Base-by-base conservation (phyloP, 35 echinoderm and acorn worm genomes). In the Acanthaster planci region DNA sequence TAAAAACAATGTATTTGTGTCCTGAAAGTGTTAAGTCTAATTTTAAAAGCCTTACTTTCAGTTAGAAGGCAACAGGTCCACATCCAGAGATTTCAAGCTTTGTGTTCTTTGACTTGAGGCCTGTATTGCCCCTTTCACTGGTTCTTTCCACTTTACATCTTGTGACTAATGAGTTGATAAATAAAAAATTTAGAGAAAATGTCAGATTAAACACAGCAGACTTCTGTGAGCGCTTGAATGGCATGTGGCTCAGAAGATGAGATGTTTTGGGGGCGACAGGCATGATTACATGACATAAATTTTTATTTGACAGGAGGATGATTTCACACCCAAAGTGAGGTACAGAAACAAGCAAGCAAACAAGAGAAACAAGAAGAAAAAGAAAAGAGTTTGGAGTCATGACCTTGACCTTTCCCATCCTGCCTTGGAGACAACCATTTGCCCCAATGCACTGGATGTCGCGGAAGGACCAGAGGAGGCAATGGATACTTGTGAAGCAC, bases 331-430 rank as follows among this genome's bases (percentile, higher is more conserved):
- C 23, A 83, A 57, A 83, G 56, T 60, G 5, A 83, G 37, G 22
- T 30, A 40, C 14, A 0, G 56, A 14, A 32, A 57, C 35, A 83
- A 83, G 35, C n/a, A 82, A 52, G 21, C 37, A 36, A 64, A 64
- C 34, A 83, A 83, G 81, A 83, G 59, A 30, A n/a, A 80, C 39
- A 39, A 80, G 34, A 57, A 59, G 30, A 83, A 83, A 16, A 83
- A 59, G 56, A 57, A 59, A 39, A 12, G 38, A 42, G 39, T 51
- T 42, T 39, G 42, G 37, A 22, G 12, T 52, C 18, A 81, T 5
- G 51, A 32, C 79, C 6, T 32, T 44, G 30, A 9, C 29, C 79
- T 26, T 32, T 32, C 39, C 27, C 40, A 53, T 8, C 42, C 51
- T 55, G 12, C 40, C 9, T 32, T 18, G 52, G 29, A 34, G 51